Conservation (phyloP, 2,888 invertebrate species). For the Hyalella azteca region DNA sequence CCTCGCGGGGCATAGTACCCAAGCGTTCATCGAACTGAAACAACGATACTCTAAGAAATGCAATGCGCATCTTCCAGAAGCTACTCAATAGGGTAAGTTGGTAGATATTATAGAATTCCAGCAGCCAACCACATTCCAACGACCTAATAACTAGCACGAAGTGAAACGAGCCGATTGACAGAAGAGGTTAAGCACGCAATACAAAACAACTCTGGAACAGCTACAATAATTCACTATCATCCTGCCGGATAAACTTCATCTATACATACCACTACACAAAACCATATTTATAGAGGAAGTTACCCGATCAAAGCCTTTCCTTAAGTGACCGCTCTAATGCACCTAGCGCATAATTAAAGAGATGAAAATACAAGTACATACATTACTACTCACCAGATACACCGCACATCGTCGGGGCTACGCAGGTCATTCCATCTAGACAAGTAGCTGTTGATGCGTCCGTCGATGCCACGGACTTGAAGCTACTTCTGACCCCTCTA, state of each 20-base stretch:
- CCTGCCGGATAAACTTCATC: neutral
- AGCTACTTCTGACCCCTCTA: neutral
- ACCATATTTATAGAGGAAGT: neutral
- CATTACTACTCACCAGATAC: neutral
- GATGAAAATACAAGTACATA: too few species aligned
- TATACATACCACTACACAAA: neutral
- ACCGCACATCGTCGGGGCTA: neutral
- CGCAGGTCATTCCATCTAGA: neutral
- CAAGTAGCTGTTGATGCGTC: neutral
- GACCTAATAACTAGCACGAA: too few species aligned
- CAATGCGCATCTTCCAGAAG: too few species aligned
- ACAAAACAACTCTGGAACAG: neutral
- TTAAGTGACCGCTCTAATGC: neutral
- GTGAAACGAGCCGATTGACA: too few species aligned
- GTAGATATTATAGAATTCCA: too few species aligned
- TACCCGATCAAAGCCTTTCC: neutral
- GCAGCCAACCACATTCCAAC: too few species aligned
- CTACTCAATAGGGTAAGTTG: too few species aligned
- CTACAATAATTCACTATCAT: neutral
- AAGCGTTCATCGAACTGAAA: neutral
- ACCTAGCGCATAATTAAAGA: neutral
- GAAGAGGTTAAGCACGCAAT: too few species aligned
- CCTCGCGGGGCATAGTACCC: neutral
- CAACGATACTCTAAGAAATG: too few species aligned
- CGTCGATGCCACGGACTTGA: neutral